phyloP scores from a whole-genome alignment of 2,797 vertebrate genomes.

The Etheostoma perlongum region DNA sequence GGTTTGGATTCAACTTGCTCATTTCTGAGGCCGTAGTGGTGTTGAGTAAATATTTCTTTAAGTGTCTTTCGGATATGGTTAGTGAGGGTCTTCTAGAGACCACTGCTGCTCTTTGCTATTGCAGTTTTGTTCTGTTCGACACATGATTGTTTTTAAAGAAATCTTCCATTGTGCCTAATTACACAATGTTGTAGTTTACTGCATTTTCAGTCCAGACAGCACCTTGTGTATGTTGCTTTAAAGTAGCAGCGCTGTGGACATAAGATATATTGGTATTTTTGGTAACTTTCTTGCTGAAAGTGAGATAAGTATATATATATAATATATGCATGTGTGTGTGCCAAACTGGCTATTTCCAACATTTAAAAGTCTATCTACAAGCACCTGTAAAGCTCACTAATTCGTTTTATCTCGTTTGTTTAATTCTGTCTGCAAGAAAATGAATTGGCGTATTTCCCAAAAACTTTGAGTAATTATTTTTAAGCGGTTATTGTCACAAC shows the following conservation, averaged over 20 bases:
- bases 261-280: too few species aligned
- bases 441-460: neutral
- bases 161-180: neutral
- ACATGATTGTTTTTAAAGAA: neutral
- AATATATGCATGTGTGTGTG: too few species aligned
- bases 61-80: neutral
- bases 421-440: neutral
- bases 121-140: neutral
- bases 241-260: too few species aligned
- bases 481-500: neutral
- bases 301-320: too few species aligned
- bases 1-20: neutral
- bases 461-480: neutral
- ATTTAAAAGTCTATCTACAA: too few species aligned
- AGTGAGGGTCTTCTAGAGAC: neutral
- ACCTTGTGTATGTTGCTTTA: too few species aligned
- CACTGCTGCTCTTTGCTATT: neutral
- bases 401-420: too few species aligned
- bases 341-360: too few species aligned
- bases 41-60: constrained; percentile 12
- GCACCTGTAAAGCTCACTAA: too few species aligned
- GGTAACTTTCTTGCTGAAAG: too few species aligned
- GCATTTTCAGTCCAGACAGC: too few species aligned
- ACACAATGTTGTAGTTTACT: neutral
- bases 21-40: neutral